Evolutionary conservation across 2,113 vertebrate species (phyloP).

Genomic region (Lepisosteus osseus): DNA sequence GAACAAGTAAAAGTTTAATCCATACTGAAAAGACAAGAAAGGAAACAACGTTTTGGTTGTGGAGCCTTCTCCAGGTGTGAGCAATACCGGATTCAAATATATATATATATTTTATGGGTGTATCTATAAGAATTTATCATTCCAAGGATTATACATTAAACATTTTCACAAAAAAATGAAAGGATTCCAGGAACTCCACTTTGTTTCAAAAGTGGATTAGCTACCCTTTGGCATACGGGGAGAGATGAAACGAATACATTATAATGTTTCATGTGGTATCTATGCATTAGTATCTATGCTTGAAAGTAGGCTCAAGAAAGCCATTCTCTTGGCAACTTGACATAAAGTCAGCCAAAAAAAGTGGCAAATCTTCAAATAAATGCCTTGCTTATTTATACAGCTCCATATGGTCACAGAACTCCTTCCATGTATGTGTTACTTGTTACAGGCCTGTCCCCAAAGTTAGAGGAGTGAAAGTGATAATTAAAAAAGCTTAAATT

Average conservation of each 20-base stretch:
- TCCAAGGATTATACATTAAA: no score
- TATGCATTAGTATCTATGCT: neutral
- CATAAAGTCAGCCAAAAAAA: neutral
- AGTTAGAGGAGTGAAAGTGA: neutral
- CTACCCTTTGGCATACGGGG: neutral
- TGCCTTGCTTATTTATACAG: neutral
- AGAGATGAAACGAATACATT: neutral
- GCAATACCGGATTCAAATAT: no score
- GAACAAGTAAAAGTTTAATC: no score
- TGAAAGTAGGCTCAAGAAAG: neutral
- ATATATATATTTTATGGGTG: no score
- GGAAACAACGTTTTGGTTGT: no score
- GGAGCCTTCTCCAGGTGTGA: no score
- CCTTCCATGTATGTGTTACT: neutral
- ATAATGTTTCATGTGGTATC: neutral
- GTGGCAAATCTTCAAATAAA: neutral
- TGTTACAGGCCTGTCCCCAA: conserved; percentile 1
- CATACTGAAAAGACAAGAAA: no score
- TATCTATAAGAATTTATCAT: no score
- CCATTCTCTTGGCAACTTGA: neutral
- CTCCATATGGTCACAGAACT: neutral
- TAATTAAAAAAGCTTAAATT: neutral
- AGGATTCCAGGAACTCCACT: no score
- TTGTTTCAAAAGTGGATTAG: conserved; percentile 6
- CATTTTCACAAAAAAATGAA: no score